Percentiles rank a stretch among this genome's conserved stretches.
Evolutionary conservation across 2,113 vertebrate genomes (phyloP).

Genomic region (Brachypodius melanocephalos): DNA sequence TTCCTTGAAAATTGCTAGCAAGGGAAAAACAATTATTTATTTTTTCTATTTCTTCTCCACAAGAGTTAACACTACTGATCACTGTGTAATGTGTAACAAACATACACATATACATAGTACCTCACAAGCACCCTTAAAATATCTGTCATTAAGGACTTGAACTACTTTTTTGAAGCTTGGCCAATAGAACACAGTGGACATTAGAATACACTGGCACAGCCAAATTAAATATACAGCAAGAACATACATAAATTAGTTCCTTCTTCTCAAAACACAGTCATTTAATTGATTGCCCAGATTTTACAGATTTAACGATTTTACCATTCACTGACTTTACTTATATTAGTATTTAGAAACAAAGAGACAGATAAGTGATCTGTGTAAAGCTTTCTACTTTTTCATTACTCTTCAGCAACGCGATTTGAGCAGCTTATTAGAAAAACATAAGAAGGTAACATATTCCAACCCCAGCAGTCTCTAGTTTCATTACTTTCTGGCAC

Average conservation of each 20-base stretch:
- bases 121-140: not conserved
- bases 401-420: constrained; percentile 36
- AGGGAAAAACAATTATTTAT: not conserved
- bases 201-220: not conserved
- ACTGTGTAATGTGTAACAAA: not conserved
- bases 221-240: constrained; percentile 55
- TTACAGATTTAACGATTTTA: constrained; percentile 61
- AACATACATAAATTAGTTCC: constrained; percentile 43
- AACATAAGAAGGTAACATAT: constrained; percentile 54
- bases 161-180: constrained; percentile 4
- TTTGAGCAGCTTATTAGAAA: constrained; percentile 59
- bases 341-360: constrained; percentile 41
- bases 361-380: constrained; percentile 59
- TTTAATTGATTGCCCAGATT: constrained; percentile 48
- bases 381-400: constrained; percentile 51
- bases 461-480: not conserved
- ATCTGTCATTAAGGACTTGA: not conserved
- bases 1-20: not conserved
- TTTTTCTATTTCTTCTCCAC: not conserved
- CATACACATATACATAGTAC: not conserved
- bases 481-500: constrained; percentile 55
- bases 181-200: not conserved
- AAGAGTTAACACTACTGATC: not conserved
- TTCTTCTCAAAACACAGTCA: not conserved
- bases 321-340: constrained; percentile 26